phyloP scores from a whole-genome alignment of 2,888 invertebrate genomes.

The Pseudococcus jackbeardsleyi region DNA sequence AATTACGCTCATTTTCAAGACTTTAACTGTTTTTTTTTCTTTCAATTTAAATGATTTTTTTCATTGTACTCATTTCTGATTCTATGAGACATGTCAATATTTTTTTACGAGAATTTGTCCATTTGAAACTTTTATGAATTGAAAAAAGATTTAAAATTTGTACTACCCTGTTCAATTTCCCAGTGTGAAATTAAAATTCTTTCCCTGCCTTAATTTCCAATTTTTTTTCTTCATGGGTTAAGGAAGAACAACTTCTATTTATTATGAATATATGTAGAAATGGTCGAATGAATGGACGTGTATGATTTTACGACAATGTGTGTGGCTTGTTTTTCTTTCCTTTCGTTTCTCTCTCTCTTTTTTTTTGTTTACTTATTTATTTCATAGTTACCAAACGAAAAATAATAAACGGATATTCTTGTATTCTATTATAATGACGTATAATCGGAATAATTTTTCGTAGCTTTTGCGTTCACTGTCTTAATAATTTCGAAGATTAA shows the following conservation, averaged over 20 bases:
- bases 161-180: too few species aligned
- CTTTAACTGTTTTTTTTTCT: too few species aligned
- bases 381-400: conserved; percentile 50
- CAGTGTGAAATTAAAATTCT: too few species aligned
- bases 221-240: background rate
- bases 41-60: too few species aligned
- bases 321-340: background rate
- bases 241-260: background rate
- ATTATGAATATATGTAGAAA: background rate
- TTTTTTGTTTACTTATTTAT: conserved; percentile 32
- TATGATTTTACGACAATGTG: background rate
- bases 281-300: background rate
- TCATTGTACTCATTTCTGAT: too few species aligned
- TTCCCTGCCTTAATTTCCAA: too few species aligned
- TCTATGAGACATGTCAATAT: too few species aligned
- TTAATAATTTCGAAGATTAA: background rate
- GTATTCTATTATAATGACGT: background rate
- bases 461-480: conserved; percentile 23
- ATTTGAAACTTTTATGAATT: too few species aligned
- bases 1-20: too few species aligned
- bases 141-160: too few species aligned
- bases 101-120: too few species aligned
- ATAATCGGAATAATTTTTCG: background rate
- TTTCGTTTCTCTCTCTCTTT: background rate
- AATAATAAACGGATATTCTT: conserved; percentile 32